These are phyloP conservation scores for Schizotus pectinicornis DNA, from an alignment of 2,888 invertebrate species.

Conservation along the genomic window DNA sequence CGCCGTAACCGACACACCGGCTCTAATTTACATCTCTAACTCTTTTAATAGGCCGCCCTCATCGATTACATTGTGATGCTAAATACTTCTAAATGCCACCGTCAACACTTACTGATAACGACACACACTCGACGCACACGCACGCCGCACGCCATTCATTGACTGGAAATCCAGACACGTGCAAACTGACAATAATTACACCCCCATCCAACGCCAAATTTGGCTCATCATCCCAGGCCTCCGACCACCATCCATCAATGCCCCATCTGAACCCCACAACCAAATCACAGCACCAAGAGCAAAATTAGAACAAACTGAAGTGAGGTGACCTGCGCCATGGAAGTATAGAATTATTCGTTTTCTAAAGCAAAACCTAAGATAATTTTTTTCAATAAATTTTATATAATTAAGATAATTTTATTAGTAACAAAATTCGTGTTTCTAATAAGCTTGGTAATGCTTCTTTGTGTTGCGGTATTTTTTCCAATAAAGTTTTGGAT, in stretches of 20 bases:
- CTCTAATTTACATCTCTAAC: constrained; percentile 45
- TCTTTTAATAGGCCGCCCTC: constrained; percentile 39
- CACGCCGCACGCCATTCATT: constrained; percentile 1
- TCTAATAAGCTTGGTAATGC: no score
- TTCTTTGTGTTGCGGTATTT: background rate
- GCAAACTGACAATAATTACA: constrained; percentile 6
- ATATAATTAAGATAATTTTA: no score
- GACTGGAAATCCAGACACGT: constrained; percentile 12
- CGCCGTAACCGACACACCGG: background rate
- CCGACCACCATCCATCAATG: no score
- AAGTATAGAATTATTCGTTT: no score
- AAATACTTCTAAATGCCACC: constrained; percentile 20
- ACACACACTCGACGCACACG: constrained; percentile 1
- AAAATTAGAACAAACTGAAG: no score
- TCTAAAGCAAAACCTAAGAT: no score
- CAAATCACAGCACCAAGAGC: no score
- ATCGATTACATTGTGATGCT: constrained; percentile 16
- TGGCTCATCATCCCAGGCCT: constrained; percentile 7
- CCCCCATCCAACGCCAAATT: constrained; percentile 10
- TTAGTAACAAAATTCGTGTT: no score
- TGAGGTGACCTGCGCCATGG: no score
- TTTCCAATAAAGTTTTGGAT: no score
- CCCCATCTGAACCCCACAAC: no score
- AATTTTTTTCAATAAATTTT: no score
- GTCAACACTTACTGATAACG: constrained; percentile 15